Percentiles rank a stretch among this genome's conserved stretches.
phyloP scores from a whole-genome alignment of 2,113 vertebrate genomes.

The Sapayoa aenigma region DNA sequence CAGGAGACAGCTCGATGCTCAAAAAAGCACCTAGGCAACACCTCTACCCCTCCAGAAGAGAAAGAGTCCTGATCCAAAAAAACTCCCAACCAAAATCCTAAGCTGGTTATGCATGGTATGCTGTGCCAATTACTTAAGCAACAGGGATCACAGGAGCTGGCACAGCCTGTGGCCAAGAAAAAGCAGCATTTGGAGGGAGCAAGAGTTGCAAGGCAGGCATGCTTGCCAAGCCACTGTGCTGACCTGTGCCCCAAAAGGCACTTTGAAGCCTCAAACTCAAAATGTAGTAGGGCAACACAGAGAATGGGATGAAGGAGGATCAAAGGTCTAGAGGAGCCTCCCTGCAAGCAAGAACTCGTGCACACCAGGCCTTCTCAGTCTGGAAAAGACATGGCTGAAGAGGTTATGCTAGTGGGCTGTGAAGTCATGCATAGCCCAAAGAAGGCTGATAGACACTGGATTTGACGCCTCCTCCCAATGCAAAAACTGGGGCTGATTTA shows the following conservation, averaged over 20 bases:
- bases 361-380: neutral
- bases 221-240: neutral
- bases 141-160: neutral
- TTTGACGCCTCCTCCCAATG: neutral
- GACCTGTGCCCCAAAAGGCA: neutral
- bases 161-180: neutral
- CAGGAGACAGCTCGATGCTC: neutral
- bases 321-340: conserved; percentile 3
- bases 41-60: neutral
- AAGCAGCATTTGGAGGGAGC: neutral
- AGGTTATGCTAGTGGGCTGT: neutral
- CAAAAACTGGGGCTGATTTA: neutral
- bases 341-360: conserved; percentile 12
- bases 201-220: neutral
- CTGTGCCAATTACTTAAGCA: neutral
- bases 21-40: neutral
- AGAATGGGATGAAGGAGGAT: neutral
- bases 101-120: neutral
- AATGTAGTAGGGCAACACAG: neutral
- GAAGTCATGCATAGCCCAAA: neutral
- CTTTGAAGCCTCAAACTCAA: neutral
- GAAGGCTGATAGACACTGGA: neutral
- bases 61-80: neutral
- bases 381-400: neutral
- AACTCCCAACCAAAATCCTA: neutral